Evolutionary conservation across 2,113 vertebrate species (phyloP).

Genomic region (Garra rufa): DNA sequence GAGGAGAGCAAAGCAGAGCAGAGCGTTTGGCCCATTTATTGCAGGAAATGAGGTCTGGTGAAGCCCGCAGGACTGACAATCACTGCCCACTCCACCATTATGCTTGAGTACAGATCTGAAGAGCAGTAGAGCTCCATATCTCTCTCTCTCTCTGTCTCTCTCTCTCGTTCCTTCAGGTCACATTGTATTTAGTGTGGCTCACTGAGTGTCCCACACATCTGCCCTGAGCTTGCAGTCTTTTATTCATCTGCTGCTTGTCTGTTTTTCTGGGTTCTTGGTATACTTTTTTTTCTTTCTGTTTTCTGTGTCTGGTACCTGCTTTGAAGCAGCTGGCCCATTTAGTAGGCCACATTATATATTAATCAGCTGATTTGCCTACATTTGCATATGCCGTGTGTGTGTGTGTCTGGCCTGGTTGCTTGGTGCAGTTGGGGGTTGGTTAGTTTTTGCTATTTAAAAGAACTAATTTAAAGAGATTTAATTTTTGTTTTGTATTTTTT

Average conservation of each 20-base stretch:
- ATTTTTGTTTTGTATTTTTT: too few relatives aligned
- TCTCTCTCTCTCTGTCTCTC: slow-evolving; percentile 9
- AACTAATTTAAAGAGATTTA: background rate
- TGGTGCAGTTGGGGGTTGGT: background rate
- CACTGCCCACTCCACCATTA: slow-evolving; percentile 66
- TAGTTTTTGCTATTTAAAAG: background rate
- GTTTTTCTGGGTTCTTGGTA: background rate
- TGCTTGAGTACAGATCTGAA: background rate
- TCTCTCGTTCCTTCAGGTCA: slow-evolving; percentile 8
- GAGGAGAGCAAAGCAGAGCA: slow-evolving; percentile 48
- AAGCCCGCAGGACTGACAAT: slow-evolving; percentile 72
- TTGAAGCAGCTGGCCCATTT: slow-evolving; percentile 62
- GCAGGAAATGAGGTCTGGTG: slow-evolving; percentile 78
- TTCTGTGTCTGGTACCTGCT: slow-evolving; percentile 61
- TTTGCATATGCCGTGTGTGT: slow-evolving; percentile 35
- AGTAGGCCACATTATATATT: slow-evolving; percentile 50
- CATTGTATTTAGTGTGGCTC: background rate
- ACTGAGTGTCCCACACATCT: background rate
- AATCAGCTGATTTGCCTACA: slow-evolving; percentile 56
- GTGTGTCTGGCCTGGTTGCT: slow-evolving; percentile 7
- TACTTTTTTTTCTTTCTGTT: slow-evolving; percentile 17
- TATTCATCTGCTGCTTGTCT: slow-evolving; percentile 42
- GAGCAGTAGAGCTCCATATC: background rate
- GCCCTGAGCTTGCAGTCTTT: slow-evolving; percentile 13
- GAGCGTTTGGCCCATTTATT: slow-evolving; percentile 70